A percentile compares a stretch with the other conserved stretches of the same genome.
Conservation (phyloP, 2,888 invertebrate genomes). For the Cremastinae sp. region DNA sequence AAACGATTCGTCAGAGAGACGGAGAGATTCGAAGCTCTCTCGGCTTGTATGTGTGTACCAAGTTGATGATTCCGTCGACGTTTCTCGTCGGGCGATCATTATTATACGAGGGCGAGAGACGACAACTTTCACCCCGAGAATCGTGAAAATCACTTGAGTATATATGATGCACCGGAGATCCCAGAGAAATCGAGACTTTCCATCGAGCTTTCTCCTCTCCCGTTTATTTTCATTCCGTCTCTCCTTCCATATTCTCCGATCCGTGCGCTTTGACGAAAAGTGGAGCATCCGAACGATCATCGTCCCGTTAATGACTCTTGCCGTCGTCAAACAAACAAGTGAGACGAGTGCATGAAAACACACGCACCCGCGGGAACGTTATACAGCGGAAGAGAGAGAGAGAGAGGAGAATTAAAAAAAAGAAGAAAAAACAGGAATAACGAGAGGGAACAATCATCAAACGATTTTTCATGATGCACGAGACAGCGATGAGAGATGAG, state of each 20-base stretch:
- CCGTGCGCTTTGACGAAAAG: conserved; percentile 47
- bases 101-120: conserved; percentile 57
- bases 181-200: conserved; percentile 39
- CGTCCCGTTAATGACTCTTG: conserved; percentile 74
- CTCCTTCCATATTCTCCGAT: conserved; percentile 2
- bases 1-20: conserved; percentile 49
- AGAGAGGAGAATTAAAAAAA: conserved; percentile 36
- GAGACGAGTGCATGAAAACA: conserved; percentile 38
- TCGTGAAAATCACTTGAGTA: conserved; percentile 66
- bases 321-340: conserved; percentile 36
- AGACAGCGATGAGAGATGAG: conserved; percentile 4
- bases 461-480: conserved; percentile 4
- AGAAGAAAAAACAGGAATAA: conserved; percentile 31
- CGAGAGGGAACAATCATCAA: conserved; percentile 40
- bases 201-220: conserved; percentile 26
- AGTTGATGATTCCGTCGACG: conserved; percentile 40
- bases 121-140: conserved; percentile 42
- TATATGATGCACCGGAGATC: neutral
- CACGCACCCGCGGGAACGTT: conserved; percentile 7
- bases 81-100: conserved; percentile 67
- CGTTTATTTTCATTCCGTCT: neutral
- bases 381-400: conserved; percentile 8
- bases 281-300: conserved; percentile 64
- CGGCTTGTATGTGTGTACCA: no score
- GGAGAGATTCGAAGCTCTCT: conserved; percentile 40